phyloP scores from a whole-genome alignment of 1,140 invertebrate genomes.

The Phthorimaea operculella region DNA sequence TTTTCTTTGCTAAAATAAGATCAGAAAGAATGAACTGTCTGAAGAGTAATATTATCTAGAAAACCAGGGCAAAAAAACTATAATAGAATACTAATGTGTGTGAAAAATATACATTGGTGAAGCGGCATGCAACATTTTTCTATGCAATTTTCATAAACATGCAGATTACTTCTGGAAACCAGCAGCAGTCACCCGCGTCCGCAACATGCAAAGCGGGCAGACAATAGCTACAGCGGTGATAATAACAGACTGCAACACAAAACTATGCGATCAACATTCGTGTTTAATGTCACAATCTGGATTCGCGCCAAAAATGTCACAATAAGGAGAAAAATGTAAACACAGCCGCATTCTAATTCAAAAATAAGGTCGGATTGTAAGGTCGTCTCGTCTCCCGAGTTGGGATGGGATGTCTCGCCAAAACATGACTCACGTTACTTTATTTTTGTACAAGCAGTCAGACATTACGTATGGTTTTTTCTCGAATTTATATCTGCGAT shows the following conservation, averaged over 20 bases:
- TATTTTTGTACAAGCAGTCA: conserved; percentile 1
- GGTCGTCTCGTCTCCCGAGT: conserved; percentile 49
- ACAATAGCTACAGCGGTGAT: neutral
- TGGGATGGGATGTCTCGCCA: conserved; percentile 43
- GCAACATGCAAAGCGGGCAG: no score
- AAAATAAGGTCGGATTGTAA: conserved; percentile 50
- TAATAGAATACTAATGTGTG: no score
- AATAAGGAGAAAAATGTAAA: conserved; percentile 62
- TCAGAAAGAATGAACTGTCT: no score
- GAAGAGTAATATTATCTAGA: no score
- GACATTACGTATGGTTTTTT: conserved; percentile 1
- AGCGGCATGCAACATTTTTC: no score
- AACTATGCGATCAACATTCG: conserved; percentile 13
- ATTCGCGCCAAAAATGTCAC: conserved; percentile 54
- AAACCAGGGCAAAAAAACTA: no score
- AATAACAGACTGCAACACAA: conserved; percentile 16
- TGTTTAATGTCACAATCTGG: conserved; percentile 48
- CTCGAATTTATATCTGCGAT: neutral
- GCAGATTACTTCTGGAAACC: no score
- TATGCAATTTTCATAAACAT: no score
- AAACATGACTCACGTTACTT: conserved; percentile 38
- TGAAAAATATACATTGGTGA: no score
- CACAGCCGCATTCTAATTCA: conserved; percentile 61
- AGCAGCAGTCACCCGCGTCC: no score
- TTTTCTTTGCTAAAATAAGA: no score